These are phyloP conservation scores for Rhinogobius similis DNA, from an alignment of 2,113 vertebrate genomes.

Conservation along the genomic window DNA sequence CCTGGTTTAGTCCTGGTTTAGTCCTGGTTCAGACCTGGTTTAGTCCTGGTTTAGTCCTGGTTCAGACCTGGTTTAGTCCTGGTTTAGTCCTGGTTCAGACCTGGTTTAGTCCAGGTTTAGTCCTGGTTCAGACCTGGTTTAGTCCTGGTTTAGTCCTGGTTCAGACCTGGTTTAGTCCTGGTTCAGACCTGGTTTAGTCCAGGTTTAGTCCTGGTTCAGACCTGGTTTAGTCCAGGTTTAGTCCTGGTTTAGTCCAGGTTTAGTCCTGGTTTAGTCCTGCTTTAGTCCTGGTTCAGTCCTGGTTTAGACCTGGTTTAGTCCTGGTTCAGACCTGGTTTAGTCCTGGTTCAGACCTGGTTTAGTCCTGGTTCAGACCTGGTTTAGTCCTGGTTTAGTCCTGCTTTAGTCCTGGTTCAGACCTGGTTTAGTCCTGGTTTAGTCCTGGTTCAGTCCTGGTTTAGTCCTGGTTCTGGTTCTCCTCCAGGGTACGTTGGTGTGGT, in stretches of 20 bases:
- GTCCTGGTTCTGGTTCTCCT: neutral
- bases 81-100: neutral
- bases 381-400: neutral
- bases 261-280: neutral
- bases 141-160: neutral
- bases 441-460: neutral
- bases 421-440: neutral
- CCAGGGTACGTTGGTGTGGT: slow-evolving; percentile 95
- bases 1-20: neutral
- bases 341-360: neutral
- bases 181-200: neutral
- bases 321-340: neutral
- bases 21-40: neutral
- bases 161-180: neutral
- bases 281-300: neutral
- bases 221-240: neutral
- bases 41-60: neutral
- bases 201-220: neutral
- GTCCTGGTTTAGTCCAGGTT: neutral
- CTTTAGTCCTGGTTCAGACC: neutral
- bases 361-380: neutral
- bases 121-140: neutral
- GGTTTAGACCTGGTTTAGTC: neutral
- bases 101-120: neutral
- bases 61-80: neutral